A percentile compares a stretch with the other conserved stretches of the same genome.
phyloP scores from a whole-genome alignment of 1,140 invertebrate species.

The Sarcophaga bullata region DNA sequence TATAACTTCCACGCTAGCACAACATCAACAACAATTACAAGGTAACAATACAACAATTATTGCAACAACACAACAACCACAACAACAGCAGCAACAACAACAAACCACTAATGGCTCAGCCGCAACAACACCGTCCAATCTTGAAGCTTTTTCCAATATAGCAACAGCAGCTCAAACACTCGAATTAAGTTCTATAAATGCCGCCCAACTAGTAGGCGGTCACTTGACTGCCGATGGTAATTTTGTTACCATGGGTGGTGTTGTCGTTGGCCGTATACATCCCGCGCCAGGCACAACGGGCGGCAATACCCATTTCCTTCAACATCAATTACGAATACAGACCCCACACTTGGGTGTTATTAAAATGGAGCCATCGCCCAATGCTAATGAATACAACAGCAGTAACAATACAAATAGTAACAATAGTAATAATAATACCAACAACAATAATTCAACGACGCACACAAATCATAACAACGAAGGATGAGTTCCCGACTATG shows the following conservation, averaged over 20 bases:
- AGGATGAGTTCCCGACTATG: slow-evolving; percentile 39
- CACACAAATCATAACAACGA: slow-evolving; percentile 27
- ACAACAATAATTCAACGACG: slow-evolving; percentile 34
- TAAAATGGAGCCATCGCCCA: slow-evolving; percentile 60
- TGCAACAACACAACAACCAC: slow-evolving; percentile 48
- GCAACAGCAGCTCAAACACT: slow-evolving; percentile 37
- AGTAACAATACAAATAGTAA: slow-evolving; percentile 12
- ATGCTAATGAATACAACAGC: slow-evolving; percentile 35
- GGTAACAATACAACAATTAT: slow-evolving; percentile 51
- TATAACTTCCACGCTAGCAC: slow-evolving; percentile 39
- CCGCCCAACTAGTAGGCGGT: slow-evolving; percentile 52
- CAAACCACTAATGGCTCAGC: slow-evolving; percentile 25
- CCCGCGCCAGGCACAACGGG: slow-evolving; percentile 43
- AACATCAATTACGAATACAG: slow-evolving; percentile 44
- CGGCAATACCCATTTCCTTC: slow-evolving; percentile 31
- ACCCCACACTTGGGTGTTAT: slow-evolving; percentile 60
- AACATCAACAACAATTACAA: slow-evolving; percentile 57
- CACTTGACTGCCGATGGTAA: slow-evolving; percentile 60
- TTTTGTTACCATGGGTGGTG: slow-evolving; percentile 63
- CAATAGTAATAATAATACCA: slow-evolving; percentile 12
- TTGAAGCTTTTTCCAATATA: slow-evolving; percentile 36
- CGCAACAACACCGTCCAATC: slow-evolving; percentile 44
- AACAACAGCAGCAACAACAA: slow-evolving; percentile 50
- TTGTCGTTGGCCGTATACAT: slow-evolving; percentile 61
- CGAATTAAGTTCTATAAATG: slow-evolving; percentile 45